phyloP scores from a whole-genome alignment of 2,888 invertebrate species.

The Tyria jacobaeae region DNA sequence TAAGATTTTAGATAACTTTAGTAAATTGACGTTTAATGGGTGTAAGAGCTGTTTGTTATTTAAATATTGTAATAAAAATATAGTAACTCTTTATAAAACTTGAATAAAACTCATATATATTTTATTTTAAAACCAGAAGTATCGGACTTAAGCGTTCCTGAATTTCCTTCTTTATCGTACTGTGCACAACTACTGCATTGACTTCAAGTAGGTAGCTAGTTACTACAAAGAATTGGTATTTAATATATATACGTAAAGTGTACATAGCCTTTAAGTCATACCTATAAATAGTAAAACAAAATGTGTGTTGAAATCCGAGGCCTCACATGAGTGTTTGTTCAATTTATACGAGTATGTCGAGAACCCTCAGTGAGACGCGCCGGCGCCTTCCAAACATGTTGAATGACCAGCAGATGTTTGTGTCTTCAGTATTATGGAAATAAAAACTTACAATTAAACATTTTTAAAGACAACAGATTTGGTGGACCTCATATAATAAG shows the following conservation, averaged over 20 bases:
- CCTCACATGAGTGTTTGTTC: constrained; percentile 66
- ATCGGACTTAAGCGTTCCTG: no score
- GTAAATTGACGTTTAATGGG: constrained; percentile 30
- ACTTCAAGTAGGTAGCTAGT: no score
- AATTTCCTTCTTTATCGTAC: no score
- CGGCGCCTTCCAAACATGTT: constrained; percentile 61
- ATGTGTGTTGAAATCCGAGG: constrained; percentile 29
- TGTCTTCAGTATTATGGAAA: background rate
- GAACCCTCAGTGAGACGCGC: constrained; percentile 66
- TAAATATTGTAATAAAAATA: constrained; percentile 7
- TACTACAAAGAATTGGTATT: no score
- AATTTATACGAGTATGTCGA: constrained; percentile 66
- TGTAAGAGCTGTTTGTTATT: constrained; percentile 7
- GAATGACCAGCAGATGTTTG: constrained; percentile 2
- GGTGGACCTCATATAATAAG: background rate
- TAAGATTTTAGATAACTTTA: constrained; percentile 43
- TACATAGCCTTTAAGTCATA: background rate
- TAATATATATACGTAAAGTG: background rate
- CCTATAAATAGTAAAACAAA: constrained; percentile 18
- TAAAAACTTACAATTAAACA: background rate
- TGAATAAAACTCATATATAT: no score
- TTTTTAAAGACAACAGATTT: background rate
- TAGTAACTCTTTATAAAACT: no score
- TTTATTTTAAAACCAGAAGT: no score
- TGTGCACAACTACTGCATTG: no score